Evolutionary conservation across 2,888 invertebrate species (phyloP), one percentile per base, ranked within the genome.

Genomic region (Stenoptilia bipunctidactyla): DNA sequence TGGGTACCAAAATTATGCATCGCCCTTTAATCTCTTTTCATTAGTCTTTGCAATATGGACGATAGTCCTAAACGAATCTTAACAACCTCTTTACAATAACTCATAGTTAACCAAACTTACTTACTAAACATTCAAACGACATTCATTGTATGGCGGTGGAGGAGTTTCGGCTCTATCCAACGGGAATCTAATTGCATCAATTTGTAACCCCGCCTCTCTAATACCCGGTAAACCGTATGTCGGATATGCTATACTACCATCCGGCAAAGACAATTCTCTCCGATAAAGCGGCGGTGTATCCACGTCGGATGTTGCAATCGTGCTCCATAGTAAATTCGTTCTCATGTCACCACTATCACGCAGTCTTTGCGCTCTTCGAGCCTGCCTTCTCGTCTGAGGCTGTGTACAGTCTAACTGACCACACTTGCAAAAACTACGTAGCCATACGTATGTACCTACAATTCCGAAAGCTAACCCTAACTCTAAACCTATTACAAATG

Each of bases 71-170:
- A n/a, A n/a, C n/a, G n/a, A n/a, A n/a, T n/a, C n/a, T n/a, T n/a
- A n/a, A n/a, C n/a, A n/a, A n/a, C n/a, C n/a, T n/a, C n/a, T n/a
- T n/a, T n/a, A n/a, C 20, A 20, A 8, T 5, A 5, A 20, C 20
- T 20, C 8, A 20, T 20, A 20, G 3, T 3, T 5, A 20, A 20
- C 20, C 3, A 20, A 20, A 20, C 8, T 20, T 5, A 20, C 20
- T 20, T 5, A 9, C 30, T 49, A 71, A 46, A 68, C 52, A 46
- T 66, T 70, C 15, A 69, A 54, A 36, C 72, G 64, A 48, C 75
- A 77, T 42, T 83, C 80, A 38, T 69, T 58, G 46, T 85, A 85
- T 0, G 84, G 76, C 1, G 85, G 85, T 0, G 85, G 85, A 0
- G 85, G 85, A 0, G 85, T 84, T 46, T 84, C 85, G 5, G 67